These are phyloP conservation scores for Megaptera novaeangliae DNA, from an alignment of 2,113 vertebrate species.

Conservation along the genomic window DNA sequence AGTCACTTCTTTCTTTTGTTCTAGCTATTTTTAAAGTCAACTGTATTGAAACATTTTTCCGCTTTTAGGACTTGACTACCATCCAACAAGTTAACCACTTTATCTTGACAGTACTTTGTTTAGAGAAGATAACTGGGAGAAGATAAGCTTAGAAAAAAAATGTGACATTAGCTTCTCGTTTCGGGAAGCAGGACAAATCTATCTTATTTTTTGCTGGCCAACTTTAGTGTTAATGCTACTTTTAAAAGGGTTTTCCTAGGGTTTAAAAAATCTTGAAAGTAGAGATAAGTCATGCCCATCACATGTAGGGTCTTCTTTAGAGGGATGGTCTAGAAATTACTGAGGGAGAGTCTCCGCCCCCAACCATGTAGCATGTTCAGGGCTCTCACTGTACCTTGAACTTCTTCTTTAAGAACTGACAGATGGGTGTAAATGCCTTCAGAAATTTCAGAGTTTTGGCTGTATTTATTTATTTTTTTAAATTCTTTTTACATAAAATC, in stretches of 20 bases:
- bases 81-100: neutral
- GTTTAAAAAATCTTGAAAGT: neutral
- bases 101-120: neutral
- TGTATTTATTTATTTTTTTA: neutral
- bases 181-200: neutral
- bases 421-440: neutral
- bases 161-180: neutral
- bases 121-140: neutral
- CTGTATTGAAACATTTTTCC: neutral
- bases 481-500: slow-evolving; percentile 63
- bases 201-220: neutral
- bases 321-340: neutral
- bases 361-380: neutral
- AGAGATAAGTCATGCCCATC: neutral
- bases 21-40: neutral
- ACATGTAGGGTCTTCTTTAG: neutral
- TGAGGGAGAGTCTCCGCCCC: neutral
- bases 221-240: neutral
- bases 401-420: neutral
- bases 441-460: slow-evolving; percentile 53
- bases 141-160: neutral
- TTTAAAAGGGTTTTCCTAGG: neutral
- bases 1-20: neutral
- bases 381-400: neutral
- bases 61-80: neutral